Conservation (phyloP, 2,888 invertebrate species). For the Phyllotreta cruciferae region DNA sequence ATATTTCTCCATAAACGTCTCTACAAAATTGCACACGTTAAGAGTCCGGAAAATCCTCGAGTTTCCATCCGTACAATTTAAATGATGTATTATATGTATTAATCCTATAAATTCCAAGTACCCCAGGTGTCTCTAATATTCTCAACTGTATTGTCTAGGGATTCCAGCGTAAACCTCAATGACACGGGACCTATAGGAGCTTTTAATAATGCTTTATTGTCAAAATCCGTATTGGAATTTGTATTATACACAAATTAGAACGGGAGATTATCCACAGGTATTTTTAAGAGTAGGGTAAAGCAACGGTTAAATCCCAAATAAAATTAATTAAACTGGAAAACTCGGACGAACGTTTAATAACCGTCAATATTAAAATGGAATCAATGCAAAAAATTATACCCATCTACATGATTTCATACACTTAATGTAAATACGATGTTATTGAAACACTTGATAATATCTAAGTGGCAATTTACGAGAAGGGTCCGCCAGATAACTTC, state of each 20-base stretch:
- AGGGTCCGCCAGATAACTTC: too few species aligned
- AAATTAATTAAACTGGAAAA: too few species aligned
- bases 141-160: conserved; percentile 25
- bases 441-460: too few species aligned
- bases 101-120: conserved; percentile 28
- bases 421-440: too few species aligned
- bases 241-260: not conserved
- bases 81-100: conserved; percentile 30
- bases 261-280: too few species aligned
- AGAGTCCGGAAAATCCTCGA: conserved; percentile 26
- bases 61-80: conserved; percentile 26
- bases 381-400: too few species aligned
- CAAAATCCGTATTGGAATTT: conserved; percentile 7
- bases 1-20: conserved; percentile 29
- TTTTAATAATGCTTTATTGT: conserved; percentile 19
- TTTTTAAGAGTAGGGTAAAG: too few species aligned
- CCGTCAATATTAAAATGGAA: too few species aligned
- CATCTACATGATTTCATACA: too few species aligned
- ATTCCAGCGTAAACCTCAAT: conserved; percentile 25
- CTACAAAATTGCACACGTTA: conserved; percentile 22
- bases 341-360: too few species aligned
- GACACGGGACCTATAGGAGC: conserved; percentile 14
- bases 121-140: conserved; percentile 31
- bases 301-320: too few species aligned
- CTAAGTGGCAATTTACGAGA: too few species aligned